These are phyloP conservation scores for Ooceraea biroi DNA, from an alignment of 1,140 invertebrate species.

Conservation along the genomic window DNA sequence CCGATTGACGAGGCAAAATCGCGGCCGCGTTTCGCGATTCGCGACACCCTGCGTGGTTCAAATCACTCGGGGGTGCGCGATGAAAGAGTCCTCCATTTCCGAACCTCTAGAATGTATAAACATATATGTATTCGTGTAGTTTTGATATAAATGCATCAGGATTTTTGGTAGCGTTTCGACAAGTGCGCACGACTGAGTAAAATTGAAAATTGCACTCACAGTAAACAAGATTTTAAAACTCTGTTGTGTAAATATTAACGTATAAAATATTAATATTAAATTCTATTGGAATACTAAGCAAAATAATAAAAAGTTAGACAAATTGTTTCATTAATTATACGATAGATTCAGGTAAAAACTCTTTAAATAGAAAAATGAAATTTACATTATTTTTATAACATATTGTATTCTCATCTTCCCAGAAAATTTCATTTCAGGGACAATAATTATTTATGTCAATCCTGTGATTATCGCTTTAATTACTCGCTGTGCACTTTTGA, in stretches of 20 bases:
- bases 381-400: not conserved
- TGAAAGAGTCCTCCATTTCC: not conserved
- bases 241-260: not conserved
- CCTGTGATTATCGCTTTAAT: conserved; percentile 2
- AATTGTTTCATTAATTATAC: not conserved
- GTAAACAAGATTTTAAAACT: not conserved
- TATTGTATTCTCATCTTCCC: too few relatives aligned
- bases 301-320: not conserved
- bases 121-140: conserved; percentile 40
- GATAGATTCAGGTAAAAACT: not conserved
- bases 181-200: not conserved
- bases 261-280: not conserved
- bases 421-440: conserved; percentile 4
- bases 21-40: conserved; percentile 30
- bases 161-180: not conserved
- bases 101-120: conserved; percentile 12
- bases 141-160: not conserved
- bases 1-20: conserved; percentile 64
- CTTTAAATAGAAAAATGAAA: not conserved
- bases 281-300: not conserved
- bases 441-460: conserved; percentile 3
- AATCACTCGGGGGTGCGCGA: conserved; percentile 31
- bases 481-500: conserved; percentile 45
- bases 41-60: conserved; percentile 31
- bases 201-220: not conserved